Evolutionary conservation across 2,888 invertebrate genomes (phyloP).

Genomic region (Argyresthia goedartella): DNA sequence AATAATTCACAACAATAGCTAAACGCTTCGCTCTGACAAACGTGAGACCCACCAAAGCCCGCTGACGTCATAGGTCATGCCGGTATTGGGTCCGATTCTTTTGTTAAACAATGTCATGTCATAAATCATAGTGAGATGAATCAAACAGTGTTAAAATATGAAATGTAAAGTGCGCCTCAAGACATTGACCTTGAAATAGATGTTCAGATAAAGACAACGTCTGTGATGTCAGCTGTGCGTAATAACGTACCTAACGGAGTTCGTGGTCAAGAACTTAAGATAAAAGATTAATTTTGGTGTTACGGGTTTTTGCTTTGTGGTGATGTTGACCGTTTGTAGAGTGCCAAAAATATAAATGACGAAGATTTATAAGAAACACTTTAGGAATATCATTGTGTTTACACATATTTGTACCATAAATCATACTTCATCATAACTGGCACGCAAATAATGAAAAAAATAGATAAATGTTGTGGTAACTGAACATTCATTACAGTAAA

Average conservation of each 20-base stretch:
- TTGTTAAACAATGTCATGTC: slow-evolving; percentile 33
- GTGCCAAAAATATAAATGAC: no score
- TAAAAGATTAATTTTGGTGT: slow-evolving; percentile 2
- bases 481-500: no score
- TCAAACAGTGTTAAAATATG: slow-evolving; percentile 27
- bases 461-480: no score
- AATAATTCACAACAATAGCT: slow-evolving; percentile 22
- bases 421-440: no score
- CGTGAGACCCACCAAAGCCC: slow-evolving; percentile 22
- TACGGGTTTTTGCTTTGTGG: neutral
- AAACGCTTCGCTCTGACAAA: slow-evolving; percentile 31
- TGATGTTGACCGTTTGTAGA: neutral
- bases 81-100: slow-evolving; percentile 35
- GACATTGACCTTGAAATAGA: slow-evolving; percentile 36
- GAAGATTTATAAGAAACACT: no score
- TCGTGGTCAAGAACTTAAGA: slow-evolving; percentile 1
- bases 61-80: slow-evolving; percentile 54
- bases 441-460: no score
- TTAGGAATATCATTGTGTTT: no score
- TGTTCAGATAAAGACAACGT: slow-evolving; percentile 23
- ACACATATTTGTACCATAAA: no score
- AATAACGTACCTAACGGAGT: slow-evolving; percentile 15
- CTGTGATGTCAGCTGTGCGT: slow-evolving; percentile 14
- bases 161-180: slow-evolving; percentile 18
- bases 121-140: slow-evolving; percentile 38